Conservation (phyloP, 2,113 vertebrate species). For the Erythrocercus mccallii region DNA sequence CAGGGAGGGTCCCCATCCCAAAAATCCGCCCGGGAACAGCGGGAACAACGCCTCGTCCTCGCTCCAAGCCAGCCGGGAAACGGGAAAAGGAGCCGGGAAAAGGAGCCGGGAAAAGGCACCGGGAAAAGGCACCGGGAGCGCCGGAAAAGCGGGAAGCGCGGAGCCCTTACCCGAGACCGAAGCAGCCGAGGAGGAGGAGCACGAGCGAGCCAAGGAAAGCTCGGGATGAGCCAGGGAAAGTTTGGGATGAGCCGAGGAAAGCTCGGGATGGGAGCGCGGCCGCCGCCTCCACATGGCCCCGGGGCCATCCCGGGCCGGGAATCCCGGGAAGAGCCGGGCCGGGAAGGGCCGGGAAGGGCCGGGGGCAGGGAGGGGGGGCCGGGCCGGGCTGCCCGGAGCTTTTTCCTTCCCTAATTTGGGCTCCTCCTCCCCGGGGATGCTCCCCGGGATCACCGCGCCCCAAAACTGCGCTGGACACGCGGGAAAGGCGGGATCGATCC, state of each 20-base stretch:
- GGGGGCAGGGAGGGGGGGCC: background rate
- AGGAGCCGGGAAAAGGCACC: no score
- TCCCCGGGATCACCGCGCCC: background rate
- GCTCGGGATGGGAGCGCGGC: background rate
- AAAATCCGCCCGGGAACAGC: no score
- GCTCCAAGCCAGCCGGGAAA: no score
- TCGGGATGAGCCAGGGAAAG: background rate
- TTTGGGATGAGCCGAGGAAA: background rate
- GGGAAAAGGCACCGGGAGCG: background rate
- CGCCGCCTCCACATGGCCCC: slow-evolving; percentile 68
- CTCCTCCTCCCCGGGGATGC: background rate
- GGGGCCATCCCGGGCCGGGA: slow-evolving; percentile 16
- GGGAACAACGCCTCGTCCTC: no score
- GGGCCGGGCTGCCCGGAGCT: background rate
- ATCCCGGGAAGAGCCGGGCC: background rate
- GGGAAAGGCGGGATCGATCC: background rate
- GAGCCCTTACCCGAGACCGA: slow-evolving; percentile 73
- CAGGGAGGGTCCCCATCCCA: no score
- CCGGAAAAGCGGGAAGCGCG: background rate
- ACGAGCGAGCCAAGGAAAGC: background rate
- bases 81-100: no score
- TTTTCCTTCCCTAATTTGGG: background rate
- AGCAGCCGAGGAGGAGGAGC: slow-evolving; percentile 68
- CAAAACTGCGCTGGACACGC: background rate
- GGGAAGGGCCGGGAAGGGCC: background rate